Evolutionary conservation across 2,888 invertebrate species (phyloP).

Genomic region (Megalurothrips usitatus): DNA sequence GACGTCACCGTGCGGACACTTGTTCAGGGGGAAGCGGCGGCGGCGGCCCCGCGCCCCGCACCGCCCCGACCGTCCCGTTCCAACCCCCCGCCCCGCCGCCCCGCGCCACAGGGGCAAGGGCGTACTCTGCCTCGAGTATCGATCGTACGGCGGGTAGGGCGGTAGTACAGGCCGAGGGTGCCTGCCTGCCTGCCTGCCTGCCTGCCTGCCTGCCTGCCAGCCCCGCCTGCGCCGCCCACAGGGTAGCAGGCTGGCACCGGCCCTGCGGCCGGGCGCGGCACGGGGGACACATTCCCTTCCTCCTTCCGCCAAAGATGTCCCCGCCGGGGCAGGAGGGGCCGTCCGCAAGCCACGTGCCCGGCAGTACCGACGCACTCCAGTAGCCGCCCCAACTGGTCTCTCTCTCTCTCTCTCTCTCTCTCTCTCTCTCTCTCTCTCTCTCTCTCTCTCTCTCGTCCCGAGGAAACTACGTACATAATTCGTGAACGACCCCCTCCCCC

Average conservation of each 20-base stretch:
- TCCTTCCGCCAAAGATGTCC: too few relatives aligned
- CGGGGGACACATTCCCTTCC: not conserved
- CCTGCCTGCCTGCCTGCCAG: not conserved
- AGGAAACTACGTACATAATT: too few relatives aligned
- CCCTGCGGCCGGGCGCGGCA: not conserved
- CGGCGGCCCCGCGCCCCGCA: not conserved
- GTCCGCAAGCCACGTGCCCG: too few relatives aligned
- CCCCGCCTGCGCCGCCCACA: not conserved
- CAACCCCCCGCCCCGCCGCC: not conserved
- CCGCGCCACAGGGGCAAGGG: constrained; percentile 6
- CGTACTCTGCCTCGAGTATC: constrained; percentile 1
- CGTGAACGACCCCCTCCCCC: too few relatives aligned
- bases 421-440: too few relatives aligned
- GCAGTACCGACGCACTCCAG: too few relatives aligned
- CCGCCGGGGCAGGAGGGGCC: too few relatives aligned
- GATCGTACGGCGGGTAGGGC: not conserved
- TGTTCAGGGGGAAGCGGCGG: constrained; percentile 3
- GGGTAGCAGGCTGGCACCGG: not conserved
- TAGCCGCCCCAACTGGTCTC: too few relatives aligned
- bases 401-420: too few relatives aligned
- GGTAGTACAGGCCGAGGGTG: not conserved
- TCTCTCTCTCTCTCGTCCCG: too few relatives aligned
- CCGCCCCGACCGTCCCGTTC: not conserved
- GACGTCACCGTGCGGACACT: constrained; percentile 18
- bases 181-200: not conserved